Conservation (phyloP, 2,113 vertebrate genomes). For the Acrocephalus arundinaceus region DNA sequence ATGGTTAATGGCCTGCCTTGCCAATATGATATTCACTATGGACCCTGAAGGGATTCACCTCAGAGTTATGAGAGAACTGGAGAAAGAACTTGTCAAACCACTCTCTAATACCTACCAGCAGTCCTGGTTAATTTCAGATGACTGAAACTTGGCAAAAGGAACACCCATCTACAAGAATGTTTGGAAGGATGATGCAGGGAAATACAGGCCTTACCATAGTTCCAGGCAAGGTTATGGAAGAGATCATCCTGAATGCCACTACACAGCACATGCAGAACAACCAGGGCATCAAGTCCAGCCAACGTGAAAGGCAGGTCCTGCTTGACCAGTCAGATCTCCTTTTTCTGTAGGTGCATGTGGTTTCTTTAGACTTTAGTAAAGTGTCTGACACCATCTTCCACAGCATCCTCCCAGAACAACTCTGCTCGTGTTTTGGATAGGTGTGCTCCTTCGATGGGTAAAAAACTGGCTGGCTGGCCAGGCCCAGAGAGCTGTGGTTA, state of each 20-base stretch:
- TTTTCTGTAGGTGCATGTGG: background rate
- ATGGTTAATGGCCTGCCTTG: background rate
- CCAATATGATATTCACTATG: background rate
- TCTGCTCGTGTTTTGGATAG: background rate
- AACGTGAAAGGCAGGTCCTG: background rate
- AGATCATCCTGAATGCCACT: background rate
- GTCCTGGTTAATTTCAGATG: background rate
- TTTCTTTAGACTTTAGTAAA: background rate
- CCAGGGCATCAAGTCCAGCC: background rate
- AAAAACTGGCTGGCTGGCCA: background rate
- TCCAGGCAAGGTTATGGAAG: background rate
- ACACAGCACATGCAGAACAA: background rate
- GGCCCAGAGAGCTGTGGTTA: background rate
- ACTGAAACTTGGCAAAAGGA: background rate
- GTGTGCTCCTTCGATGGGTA: fast-evolving
- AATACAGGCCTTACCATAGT: background rate
- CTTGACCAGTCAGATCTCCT: background rate
- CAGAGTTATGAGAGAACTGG: background rate
- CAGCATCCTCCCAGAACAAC: background rate
- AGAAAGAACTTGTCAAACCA: background rate
- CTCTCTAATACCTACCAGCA: background rate
- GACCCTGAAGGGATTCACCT: background rate
- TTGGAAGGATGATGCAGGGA: background rate
- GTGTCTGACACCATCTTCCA: background rate
- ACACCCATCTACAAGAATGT: background rate